Evolutionary conservation across 2,888 invertebrate genomes (phyloP), one percentile per base, ranked within the genome.

Genomic region (Tetropium fuscum): DNA sequence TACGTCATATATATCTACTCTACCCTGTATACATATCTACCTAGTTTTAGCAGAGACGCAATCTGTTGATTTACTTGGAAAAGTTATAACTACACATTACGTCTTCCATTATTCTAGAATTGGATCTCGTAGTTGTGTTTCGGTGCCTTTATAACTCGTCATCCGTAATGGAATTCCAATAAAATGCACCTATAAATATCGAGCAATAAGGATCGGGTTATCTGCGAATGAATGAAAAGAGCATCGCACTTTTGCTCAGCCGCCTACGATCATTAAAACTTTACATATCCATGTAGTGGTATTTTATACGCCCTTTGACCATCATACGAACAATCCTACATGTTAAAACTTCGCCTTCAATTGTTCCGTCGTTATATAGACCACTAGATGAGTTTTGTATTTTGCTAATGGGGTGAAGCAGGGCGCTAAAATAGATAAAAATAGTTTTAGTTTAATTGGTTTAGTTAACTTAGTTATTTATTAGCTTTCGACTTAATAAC

Each of bases 281-380:
- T 40, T 27, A 51, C 40, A 18, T 40, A 19, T 51, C 38, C 63
- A 61, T 65, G 66, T 66, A 65, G 63, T 65, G 69, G 58, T 60
- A 69, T 67, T 63, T 69, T 66, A 64, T 64, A 69, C 69, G 69
- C 69, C 69, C 66, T 66, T 58, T 62, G 62, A 64, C 64, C 66
- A 67, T 67, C 66, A 64, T 49, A 60, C 48, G 38, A 54, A 54
- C 59, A 49, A 49, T 49, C 30, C 49, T 48, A 59, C 59, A 55
- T 59, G 59, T 43, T 59, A 34, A 38, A 49, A 51, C 59, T 54
- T 48, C 41, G 53, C 53, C 30, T 55, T 44, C 55, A 55, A 55
- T 60, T 60, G 55, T 60, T 49, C 43, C 20, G 45, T 38, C 58
- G 34, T 27, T 41, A 49, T 54, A 15, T 54, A 55, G 49, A 44